Base-by-base conservation (phyloP, 2,888 invertebrate species). In the Phaonia tiefii region DNA sequence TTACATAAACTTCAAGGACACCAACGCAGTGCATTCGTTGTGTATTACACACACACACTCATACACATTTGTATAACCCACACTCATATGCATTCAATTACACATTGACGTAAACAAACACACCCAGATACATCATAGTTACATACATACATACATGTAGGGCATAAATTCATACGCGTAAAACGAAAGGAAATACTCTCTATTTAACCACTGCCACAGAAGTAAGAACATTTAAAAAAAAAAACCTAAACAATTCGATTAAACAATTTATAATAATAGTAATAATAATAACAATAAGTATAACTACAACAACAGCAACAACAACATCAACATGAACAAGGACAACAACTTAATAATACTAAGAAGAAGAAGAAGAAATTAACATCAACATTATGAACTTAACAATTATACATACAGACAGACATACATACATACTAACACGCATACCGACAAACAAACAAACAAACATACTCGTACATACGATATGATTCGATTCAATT, bases 161-260 rank as follows among this genome's bases (percentile, higher is more conserved):
- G 46, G 54, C 75, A 63, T 46, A 84, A 69, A 83, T 20, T 51
- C 75, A 81, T 79, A 83, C 75, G 74, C 26, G 13, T 22, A 42
- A 70, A 63, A 69, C 17, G 2, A 46, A 69, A 73, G 73, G 66
- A 72, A 77, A 78, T 72, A 66, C 46, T 86, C 87, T 89, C 87
- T 87, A 85, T 87, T 86, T 85, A 88, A 89, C 89, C 88, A 89
- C 88, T 89, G 88, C 88, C 88, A 89, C 88, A 82, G 82, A 83
- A 79, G 69, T 74, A 75, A 83, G 79, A 76, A 78, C 58, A 31
- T 5, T 31, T 31, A 31, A 31, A 31, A 5, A 5, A n/a, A n/a
- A 51, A 76, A 80, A 63, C 46, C 70, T 65, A 44, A 71, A 26
- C 44, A 79, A 82, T 78, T 49, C 70, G 80, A 51, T 20, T 22